Conservation (phyloP, 2,888 invertebrate species). For the Machimus rusticus region DNA sequence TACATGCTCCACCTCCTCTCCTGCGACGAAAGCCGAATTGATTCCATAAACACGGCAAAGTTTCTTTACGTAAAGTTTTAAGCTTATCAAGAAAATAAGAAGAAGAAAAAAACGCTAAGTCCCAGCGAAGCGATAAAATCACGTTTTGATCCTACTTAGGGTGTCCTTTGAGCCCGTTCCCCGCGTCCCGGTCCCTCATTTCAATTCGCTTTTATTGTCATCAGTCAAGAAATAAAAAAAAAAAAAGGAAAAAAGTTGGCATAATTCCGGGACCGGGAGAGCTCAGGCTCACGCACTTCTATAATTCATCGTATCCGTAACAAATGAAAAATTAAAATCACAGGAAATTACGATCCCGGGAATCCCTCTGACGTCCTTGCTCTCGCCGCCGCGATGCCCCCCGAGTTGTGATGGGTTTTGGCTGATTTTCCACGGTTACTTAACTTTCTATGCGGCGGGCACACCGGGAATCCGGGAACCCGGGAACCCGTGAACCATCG, state of each 20-base stretch:
- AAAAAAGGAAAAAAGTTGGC: neutral
- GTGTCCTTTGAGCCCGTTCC: neutral
- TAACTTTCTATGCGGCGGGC: conserved; percentile 39
- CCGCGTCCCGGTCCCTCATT: neutral
- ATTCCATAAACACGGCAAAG: neutral
- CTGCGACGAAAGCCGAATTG: neutral
- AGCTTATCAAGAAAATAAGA: neutral
- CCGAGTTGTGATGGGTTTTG: conserved; percentile 30
- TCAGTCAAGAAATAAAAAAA: neutral
- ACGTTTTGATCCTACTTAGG: conserved; percentile 21
- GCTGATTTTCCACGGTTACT: conserved; percentile 41
- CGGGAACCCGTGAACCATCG: neutral
- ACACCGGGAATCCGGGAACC: conserved; percentile 20
- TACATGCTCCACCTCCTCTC: neutral
- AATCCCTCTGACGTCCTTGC: neutral
- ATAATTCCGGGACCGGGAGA: conserved; percentile 1
- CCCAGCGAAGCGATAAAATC: conserved; percentile 10
- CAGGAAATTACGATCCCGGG: conserved; percentile 37
- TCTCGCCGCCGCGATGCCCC: neutral
- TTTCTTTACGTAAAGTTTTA: neutral
- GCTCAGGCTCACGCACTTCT: conserved; percentile 34
- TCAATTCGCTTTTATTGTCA: conserved; percentile 21
- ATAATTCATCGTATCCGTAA: conserved; percentile 38
- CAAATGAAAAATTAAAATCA: conserved; percentile 41
- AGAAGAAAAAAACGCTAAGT: neutral